Evolutionary conservation across 2,113 vertebrate species (phyloP), one percentile per base, ranked within the genome.

Genomic region (Spea bombifrons): DNA sequence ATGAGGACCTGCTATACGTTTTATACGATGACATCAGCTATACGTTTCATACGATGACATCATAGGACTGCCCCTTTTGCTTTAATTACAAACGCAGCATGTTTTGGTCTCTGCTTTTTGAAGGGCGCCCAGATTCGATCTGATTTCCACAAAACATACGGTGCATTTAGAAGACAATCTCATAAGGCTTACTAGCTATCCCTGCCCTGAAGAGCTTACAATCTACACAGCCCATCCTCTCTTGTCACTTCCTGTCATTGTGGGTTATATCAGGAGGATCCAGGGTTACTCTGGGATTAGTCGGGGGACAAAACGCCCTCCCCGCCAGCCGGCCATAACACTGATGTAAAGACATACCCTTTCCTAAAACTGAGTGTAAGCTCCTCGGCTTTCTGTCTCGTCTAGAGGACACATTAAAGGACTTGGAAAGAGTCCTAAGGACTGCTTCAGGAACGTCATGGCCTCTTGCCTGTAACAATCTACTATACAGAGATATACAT

Each of bases 391-490:
- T 46, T 12, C 3, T 15, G n/a, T 59, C 4, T 45, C 4, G 65
- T 13, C 43, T 48, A 61, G 53, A 4, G 44, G 66, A 47, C 30
- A 61, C 17, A 8, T 55, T 15, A 61, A 53, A 48, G 75, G 4
- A 52, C 43, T 8, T 13, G 52, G 43, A 7, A 45, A 67, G 7
- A 4, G 13, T 46, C 65, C 30, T 67, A 67, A 45, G 43, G n/a
- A 17, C 45, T 9, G 67, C 46, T 71, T 16, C 55, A 69, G n/a
- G 4, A 52, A 68, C 43, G 30, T 13, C 10, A 61, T 9, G 3
- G 55, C 75, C 17, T 70, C 55, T 6, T 6, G 16, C 52, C 76
- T 71, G 68, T 64, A 64, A 71, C 17, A 48, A 63, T 70, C 75
- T 52, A 70, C 75, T 77, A 70, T 15, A 57, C 55, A 13, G 55